These are phyloP conservation scores for Olivierus martensii DNA, from an alignment of 1,140 invertebrate genomes.

Conservation along the genomic window DNA sequence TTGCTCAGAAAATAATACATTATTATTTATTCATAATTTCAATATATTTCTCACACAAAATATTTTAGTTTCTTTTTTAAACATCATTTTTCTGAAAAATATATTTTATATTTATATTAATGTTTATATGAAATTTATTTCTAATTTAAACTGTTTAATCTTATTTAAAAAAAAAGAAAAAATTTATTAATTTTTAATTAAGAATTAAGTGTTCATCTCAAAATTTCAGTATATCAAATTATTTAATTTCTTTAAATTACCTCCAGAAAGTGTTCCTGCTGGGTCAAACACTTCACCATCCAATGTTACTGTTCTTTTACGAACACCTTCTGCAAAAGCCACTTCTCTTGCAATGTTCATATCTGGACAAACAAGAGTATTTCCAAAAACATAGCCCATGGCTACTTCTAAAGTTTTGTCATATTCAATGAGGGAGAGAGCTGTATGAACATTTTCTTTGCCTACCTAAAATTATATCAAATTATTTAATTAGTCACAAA, in stretches of 20 bases:
- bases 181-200: no score
- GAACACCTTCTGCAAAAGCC: constrained; percentile 58
- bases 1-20: no score
- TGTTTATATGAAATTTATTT: not conserved
- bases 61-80: no score
- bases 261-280: constrained; percentile 68
- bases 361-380: constrained; percentile 65
- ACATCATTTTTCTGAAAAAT: no score
- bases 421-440: constrained; percentile 68
- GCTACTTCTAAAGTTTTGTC: constrained; percentile 51
- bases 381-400: constrained; percentile 82
- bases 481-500: no score
- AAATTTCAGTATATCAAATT: no score
- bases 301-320: constrained; percentile 68
- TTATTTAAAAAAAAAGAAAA: no score
- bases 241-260: constrained; percentile 7
- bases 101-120: not conserved
- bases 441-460: constrained; percentile 62
- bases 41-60: no score
- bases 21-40: no score
- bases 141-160: no score
- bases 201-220: no score
- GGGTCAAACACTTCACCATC: constrained; percentile 89
- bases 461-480: constrained; percentile 38
- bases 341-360: constrained; percentile 60